These are phyloP conservation scores for Xiphias gladius DNA, from an alignment of 2,113 vertebrate genomes.

Conservation along the genomic window DNA sequence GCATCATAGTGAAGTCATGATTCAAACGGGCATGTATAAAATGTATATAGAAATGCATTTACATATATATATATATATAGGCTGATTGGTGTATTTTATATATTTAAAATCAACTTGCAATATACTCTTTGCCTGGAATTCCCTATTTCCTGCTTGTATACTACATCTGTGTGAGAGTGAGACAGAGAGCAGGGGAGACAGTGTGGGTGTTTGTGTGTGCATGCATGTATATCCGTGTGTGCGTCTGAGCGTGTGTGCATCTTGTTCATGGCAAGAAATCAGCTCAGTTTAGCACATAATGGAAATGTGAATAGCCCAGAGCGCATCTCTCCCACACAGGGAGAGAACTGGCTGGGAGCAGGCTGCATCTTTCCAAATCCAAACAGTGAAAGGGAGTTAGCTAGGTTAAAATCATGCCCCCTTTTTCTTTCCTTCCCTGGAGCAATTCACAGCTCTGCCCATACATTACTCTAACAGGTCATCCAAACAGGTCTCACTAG, in stretches of 20 bases:
- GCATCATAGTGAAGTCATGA: conserved; percentile 43
- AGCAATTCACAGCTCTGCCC: conserved; percentile 77
- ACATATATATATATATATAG: too few species aligned
- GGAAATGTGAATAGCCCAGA: conserved; percentile 82
- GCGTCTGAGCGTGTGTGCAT: conserved; percentile 73
- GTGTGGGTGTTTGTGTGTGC: conserved; percentile 64
- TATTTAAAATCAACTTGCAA: conserved; percentile 25
- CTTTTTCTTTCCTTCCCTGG: conserved; percentile 63
- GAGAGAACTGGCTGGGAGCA: conserved; percentile 78
- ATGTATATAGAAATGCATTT: too few species aligned
- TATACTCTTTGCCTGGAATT: conserved; percentile 29
- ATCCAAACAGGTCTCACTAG: conserved; percentile 79
- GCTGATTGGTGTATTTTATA: not conserved
- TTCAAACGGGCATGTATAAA: not conserved
- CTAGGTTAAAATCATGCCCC: conserved; percentile 76
- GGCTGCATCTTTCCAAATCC: conserved; percentile 76
- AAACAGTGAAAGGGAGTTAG: conserved; percentile 77
- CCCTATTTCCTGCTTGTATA: conserved; percentile 8
- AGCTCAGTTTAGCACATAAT: conserved; percentile 85
- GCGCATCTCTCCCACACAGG: conserved; percentile 79
- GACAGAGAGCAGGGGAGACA: conserved; percentile 43
- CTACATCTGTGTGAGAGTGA: conserved; percentile 18
- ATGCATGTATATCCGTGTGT: conserved; percentile 63
- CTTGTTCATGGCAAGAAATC: conserved; percentile 82
- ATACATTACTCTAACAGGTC: conserved; percentile 82